Conservation (phyloP, 64 coral and sea anemone species). For the Acropora yongei region DNA sequence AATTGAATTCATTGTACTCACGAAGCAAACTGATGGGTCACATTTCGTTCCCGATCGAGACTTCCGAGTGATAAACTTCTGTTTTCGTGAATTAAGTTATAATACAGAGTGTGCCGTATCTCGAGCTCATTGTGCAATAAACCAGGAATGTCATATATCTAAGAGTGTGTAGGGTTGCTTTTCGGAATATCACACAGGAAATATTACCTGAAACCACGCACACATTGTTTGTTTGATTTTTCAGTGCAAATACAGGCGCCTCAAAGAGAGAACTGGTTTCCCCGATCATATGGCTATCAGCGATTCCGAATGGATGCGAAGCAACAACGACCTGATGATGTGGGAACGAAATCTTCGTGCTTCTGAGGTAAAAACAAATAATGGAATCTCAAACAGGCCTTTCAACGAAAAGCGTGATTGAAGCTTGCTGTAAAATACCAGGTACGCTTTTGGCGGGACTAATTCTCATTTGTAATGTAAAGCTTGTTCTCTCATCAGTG, state of each 20-base stretch:
- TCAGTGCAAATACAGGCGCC: slow-evolving; percentile 64
- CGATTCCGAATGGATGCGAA: slow-evolving; percentile 72
- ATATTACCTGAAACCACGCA: neutral
- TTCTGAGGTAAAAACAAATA: slow-evolving; percentile 73
- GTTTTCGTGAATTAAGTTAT: too few relatives aligned
- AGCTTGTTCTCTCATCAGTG: too few relatives aligned
- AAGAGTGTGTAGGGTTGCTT: too few relatives aligned
- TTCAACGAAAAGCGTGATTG: slow-evolving; percentile 20
- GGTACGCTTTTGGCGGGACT: neutral
- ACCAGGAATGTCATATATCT: too few relatives aligned
- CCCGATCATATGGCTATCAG: slow-evolving; percentile 71
- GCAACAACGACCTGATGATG: slow-evolving; percentile 80
- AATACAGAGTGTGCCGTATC: too few relatives aligned
- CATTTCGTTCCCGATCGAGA: too few relatives aligned
- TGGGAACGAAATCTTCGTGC: slow-evolving; percentile 93
- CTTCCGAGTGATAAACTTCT: too few relatives aligned
- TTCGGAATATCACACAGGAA: neutral
- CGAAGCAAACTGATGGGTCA: too few relatives aligned
- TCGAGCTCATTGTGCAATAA: too few relatives aligned
- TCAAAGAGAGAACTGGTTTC: slow-evolving; percentile 77
- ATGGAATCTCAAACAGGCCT: slow-evolving; percentile 19
- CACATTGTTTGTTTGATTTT: neutral
- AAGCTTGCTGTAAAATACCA: neutral
- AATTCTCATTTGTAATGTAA: neutral
- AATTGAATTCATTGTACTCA: too few relatives aligned